A percentile compares a stretch with the other conserved stretches of the same genome.
phyloP scores from a whole-genome alignment of 1,140 invertebrate genomes.

The Eufriesea mexicana region DNA sequence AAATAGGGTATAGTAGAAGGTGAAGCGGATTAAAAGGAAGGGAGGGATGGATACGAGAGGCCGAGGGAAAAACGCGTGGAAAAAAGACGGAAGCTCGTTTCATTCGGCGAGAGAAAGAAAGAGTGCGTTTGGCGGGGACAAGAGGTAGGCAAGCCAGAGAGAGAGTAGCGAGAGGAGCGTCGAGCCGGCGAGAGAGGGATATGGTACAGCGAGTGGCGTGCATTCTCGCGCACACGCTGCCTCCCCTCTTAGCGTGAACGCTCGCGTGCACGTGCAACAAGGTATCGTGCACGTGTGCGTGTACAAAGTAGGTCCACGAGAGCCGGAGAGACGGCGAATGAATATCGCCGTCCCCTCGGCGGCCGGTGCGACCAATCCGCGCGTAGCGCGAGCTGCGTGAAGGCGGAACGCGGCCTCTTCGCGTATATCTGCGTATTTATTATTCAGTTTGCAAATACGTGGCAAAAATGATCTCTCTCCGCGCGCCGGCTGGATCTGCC shows the following conservation, averaged over 20 bases:
- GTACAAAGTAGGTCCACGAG: constrained; percentile 75
- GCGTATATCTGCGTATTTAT: constrained; percentile 80
- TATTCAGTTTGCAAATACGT: constrained; percentile 83
- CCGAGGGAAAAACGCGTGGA: constrained; percentile 6
- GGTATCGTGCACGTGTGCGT: constrained; percentile 53
- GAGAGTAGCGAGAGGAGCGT: constrained; percentile 11
- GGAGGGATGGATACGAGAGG: not conserved
- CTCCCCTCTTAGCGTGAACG: constrained; percentile 34
- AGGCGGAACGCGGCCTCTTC: constrained; percentile 81
- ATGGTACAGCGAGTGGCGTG: constrained; percentile 54
- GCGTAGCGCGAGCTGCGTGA: constrained; percentile 80
- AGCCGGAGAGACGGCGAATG: constrained; percentile 70
- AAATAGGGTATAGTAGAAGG: not conserved
- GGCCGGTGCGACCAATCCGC: constrained; percentile 79
- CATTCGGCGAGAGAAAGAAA: constrained; percentile 7
- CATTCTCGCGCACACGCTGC: constrained; percentile 38
- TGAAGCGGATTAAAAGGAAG: constrained; percentile 30
- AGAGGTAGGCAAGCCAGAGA: constrained; percentile 13
- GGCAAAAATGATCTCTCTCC: constrained; percentile 81
- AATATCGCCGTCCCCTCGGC: constrained; percentile 79
- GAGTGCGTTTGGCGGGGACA: not conserved
- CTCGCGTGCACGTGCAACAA: constrained; percentile 55
- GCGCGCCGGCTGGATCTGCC: constrained; percentile 55
- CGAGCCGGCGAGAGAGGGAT: constrained; percentile 28
- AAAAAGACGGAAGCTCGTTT: constrained; percentile 12